Evolutionary conservation across 2,888 invertebrate genomes (phyloP).

Genomic region (Coremacera marginata): DNA sequence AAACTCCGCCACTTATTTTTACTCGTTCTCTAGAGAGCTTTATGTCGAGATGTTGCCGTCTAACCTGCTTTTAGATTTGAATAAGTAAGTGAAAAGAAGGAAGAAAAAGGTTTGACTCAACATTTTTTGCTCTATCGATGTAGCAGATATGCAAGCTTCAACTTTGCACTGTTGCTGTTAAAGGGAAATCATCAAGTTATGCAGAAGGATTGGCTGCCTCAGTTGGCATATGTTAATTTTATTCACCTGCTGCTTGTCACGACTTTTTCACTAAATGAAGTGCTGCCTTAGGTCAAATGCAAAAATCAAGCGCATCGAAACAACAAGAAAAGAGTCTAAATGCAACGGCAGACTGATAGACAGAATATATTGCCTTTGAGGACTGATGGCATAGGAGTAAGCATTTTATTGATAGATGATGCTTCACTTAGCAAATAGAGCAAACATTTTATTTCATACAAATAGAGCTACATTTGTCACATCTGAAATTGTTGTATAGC

Average conservation of each 20-base stretch:
- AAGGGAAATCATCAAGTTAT: not conserved
- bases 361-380: not conserved
- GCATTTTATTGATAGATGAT: not conserved
- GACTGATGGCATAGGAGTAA: not conserved
- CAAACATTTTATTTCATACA: no score
- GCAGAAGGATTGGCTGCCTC: not conserved
- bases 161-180: not conserved
- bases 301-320: not conserved
- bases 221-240: slow-evolving; percentile 26
- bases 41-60: no score
- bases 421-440: not conserved
- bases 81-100: no score
- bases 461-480: no score
- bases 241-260: slow-evolving; percentile 33
- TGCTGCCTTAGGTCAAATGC: not conserved
- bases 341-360: no score
- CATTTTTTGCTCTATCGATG: not conserved
- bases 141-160: not conserved
- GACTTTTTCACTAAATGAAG: slow-evolving; percentile 3
- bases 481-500: no score
- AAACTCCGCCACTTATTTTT: no score
- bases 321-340: not conserved
- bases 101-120: not conserved
- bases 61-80: no score
- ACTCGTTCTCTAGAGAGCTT: no score